A percentile compares a stretch with the other conserved stretches of the same genome.
Conservation (phyloP, 1,140 invertebrate genomes). For the Penaeus japonicus region DNA sequence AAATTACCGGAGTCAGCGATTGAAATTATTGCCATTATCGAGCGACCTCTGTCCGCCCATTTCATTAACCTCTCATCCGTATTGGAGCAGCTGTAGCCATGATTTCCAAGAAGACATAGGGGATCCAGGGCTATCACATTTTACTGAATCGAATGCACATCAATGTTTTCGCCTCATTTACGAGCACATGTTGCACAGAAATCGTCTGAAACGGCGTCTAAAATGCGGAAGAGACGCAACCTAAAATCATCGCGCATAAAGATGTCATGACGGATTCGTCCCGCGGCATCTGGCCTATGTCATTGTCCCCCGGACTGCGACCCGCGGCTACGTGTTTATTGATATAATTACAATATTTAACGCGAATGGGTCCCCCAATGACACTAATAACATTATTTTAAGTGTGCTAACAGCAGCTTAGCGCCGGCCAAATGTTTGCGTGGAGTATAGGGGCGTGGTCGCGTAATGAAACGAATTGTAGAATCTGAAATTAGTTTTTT, state of each 20-base stretch:
- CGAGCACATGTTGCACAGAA: too few species aligned
- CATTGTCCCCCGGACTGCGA: not conserved
- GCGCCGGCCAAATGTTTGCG: not conserved
- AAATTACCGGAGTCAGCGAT: not conserved
- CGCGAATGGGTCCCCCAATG: not conserved
- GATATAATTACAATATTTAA: conserved; percentile 10
- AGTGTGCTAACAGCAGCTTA: too few species aligned
- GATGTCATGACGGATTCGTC: too few species aligned
- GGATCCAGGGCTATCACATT: too few species aligned
- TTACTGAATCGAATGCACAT: too few species aligned
- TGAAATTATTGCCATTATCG: not conserved
- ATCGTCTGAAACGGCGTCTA: too few species aligned
- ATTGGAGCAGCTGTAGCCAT: too few species aligned
- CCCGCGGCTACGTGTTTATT: not conserved
- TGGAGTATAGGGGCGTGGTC: not conserved
- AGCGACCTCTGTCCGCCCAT: not conserved
- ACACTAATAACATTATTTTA: not conserved
- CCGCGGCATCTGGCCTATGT: not conserved
- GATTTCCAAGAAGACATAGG: too few species aligned
- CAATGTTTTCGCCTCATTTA: too few species aligned
- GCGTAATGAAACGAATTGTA: not conserved
- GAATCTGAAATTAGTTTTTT: not conserved
- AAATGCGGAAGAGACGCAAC: too few species aligned
- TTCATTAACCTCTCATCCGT: not conserved
- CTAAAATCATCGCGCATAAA: too few species aligned